Conservation (phyloP, 92 coral and sea anemone species). For the Heliopora coerulea region DNA sequence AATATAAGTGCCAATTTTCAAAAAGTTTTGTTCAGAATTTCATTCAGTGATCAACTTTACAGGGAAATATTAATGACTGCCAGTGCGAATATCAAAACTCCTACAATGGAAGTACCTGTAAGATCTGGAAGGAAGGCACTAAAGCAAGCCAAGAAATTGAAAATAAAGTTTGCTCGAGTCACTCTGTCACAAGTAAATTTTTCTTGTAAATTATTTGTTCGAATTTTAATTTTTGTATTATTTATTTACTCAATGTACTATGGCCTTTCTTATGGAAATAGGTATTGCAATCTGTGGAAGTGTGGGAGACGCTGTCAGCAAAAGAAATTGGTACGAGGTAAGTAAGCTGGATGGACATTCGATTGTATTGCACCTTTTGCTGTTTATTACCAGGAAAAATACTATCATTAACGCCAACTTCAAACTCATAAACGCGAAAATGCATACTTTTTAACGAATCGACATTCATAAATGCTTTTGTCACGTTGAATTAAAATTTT, state of each 20-base stretch:
- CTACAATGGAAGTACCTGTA: conserved; percentile 93
- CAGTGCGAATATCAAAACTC: conserved; percentile 90
- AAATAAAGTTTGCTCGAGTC: conserved; percentile 70
- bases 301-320: conserved; percentile 84
- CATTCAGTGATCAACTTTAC: neutral
- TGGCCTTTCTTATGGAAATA: neutral
- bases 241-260: neutral
- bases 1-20: no score
- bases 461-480: no score
- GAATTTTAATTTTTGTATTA: neutral
- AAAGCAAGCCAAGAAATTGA: conserved; percentile 78
- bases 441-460: no score
- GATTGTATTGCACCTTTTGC: no score
- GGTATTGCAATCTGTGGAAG: conserved; percentile 81
- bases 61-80: conserved; percentile 99
- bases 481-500: no score
- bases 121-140: conserved; percentile 66
- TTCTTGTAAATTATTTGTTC: neutral
- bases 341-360: conserved; percentile 3
- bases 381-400: no score
- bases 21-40: no score
- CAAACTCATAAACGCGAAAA: no score
- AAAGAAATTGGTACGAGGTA: conserved; percentile 71
- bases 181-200: conserved; percentile 67
- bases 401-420: no score